phyloP scores from a whole-genome alignment of 2,888 invertebrate species.

The Xestia c-nigrum region DNA sequence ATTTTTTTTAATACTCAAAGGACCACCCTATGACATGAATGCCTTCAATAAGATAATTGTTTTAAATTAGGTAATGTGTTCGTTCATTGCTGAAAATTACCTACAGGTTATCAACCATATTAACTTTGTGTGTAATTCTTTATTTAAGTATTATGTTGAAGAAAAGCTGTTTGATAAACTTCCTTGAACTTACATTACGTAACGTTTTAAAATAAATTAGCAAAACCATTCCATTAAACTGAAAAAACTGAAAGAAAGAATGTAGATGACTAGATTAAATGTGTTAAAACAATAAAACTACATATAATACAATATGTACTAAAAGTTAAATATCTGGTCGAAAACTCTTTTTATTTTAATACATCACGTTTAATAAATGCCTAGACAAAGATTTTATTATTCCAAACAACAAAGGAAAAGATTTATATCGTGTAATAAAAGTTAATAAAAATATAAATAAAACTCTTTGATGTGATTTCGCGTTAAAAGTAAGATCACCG shows the following conservation, averaged over 20 bases:
- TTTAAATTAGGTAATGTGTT: neutral
- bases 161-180: neutral
- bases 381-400: conserved; percentile 57
- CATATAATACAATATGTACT: conserved; percentile 8
- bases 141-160: neutral
- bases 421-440: conserved; percentile 64
- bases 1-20: neutral
- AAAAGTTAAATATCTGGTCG: conserved; percentile 11
- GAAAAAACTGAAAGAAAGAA: conserved; percentile 10
- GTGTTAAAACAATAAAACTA: conserved; percentile 21
- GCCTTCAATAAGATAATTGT: neutral
- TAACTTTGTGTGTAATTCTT: neutral
- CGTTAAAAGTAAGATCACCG: conserved; percentile 58
- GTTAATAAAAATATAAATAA: conserved; percentile 62
- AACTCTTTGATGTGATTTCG: conserved; percentile 62
- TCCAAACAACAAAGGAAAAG: conserved; percentile 62
- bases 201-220: neutral
- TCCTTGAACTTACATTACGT: neutral
- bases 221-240: neutral
- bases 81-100: neutral
- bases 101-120: neutral
- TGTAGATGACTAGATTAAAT: conserved; percentile 3
- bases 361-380: conserved; percentile 44
- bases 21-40: neutral
- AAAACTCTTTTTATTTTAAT: conserved; percentile 37